These are phyloP conservation scores for Taxidea taxus DNA, from an alignment of 2,113 vertebrate species.

Conservation along the genomic window DNA sequence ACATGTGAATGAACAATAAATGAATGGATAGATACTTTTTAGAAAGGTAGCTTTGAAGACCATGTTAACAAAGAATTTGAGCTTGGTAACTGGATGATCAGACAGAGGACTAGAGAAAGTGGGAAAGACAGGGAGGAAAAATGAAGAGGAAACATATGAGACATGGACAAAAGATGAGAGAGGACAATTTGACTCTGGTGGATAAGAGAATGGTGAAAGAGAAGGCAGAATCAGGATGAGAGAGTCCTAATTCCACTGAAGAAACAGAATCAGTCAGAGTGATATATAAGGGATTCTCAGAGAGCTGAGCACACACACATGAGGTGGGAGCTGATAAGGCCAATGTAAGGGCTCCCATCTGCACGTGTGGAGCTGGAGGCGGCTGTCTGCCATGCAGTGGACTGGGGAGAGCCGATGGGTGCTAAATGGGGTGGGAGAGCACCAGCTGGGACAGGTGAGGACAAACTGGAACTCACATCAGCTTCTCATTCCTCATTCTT, in stretches of 20 bases:
- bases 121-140: background rate
- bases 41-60: background rate
- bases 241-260: background rate
- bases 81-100: background rate
- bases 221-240: background rate
- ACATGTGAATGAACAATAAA: background rate
- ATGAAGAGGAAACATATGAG: background rate
- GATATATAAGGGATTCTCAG: background rate
- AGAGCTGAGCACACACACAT: too few species aligned
- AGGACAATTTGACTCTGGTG: background rate
- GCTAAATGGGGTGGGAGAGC: background rate
- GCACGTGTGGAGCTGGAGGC: background rate
- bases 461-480: background rate
- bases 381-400: background rate
- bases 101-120: background rate
- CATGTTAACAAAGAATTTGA: background rate
- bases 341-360: background rate
- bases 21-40: background rate
- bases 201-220: background rate
- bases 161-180: background rate
- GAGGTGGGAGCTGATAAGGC: background rate
- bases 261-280: background rate
- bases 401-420: background rate
- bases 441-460: background rate
- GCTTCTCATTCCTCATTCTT: background rate